Evolutionary conservation across 2,888 invertebrate species (phyloP).

Genomic region (Sesia bembeciformis): DNA sequence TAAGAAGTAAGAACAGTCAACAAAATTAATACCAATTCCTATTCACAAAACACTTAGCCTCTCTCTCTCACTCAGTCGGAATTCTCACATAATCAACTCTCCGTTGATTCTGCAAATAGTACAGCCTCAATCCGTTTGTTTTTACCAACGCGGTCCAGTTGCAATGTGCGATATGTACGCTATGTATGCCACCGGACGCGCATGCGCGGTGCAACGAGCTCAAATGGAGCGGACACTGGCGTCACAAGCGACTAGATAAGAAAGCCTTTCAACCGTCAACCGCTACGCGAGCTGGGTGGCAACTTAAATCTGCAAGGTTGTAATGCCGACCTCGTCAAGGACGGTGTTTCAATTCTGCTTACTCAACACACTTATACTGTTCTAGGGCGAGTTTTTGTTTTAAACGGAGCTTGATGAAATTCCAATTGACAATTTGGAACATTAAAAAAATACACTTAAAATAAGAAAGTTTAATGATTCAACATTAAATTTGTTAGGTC

Average conservation of each 20-base stretch:
- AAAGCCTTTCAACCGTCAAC: conserved; percentile 20
- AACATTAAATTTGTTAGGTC: not conserved
- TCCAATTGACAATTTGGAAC: conserved; percentile 7
- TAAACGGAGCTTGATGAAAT: conserved; percentile 40
- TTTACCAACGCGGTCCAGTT: conserved; percentile 61
- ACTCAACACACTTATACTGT: conserved; percentile 34
- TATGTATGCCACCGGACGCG: conserved; percentile 70
- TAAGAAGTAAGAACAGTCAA: too few species aligned
- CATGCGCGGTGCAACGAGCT: conserved; percentile 33
- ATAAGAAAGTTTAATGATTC: not conserved
- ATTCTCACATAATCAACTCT: conserved; percentile 2
- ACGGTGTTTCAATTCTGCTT: conserved; percentile 61
- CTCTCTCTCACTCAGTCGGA: not conserved
- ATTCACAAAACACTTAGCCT: not conserved
- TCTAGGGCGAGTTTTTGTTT: conserved; percentile 54
- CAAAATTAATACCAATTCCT: not conserved
- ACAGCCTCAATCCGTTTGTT: conserved; percentile 43
- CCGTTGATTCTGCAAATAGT: conserved; percentile 14
- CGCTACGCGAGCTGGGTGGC: conserved; percentile 13
- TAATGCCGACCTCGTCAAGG: conserved; percentile 61
- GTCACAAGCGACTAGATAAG: conserved; percentile 27
- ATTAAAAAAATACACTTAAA: not conserved
- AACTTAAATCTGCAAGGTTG: conserved; percentile 16
- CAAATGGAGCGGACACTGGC: conserved; percentile 66
- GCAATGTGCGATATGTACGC: conserved; percentile 64